Conservation (phyloP, 2,113 vertebrate species). For the Oncorhynchus kisutch region DNA sequence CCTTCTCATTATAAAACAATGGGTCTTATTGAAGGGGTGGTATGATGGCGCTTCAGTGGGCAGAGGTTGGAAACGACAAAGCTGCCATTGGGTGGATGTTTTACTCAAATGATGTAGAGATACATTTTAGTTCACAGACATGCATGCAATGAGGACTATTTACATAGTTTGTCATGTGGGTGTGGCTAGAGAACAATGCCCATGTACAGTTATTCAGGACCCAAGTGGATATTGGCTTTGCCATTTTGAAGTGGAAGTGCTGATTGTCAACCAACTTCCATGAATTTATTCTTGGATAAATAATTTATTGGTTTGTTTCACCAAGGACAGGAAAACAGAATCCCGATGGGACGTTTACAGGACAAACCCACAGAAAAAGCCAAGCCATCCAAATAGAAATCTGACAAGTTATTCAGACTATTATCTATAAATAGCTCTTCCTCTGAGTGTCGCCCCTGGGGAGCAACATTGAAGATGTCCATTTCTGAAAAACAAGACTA, state of each 20-base stretch:
- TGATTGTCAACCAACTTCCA: background rate
- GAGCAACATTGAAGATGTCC: slow-evolving; percentile 51
- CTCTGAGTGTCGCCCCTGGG: slow-evolving; percentile 39
- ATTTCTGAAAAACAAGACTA: slow-evolving; percentile 58
- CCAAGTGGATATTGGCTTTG: background rate
- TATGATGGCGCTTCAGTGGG: slow-evolving; percentile 35
- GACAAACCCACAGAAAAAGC: slow-evolving; percentile 13
- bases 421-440: slow-evolving; percentile 52
- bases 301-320: background rate
- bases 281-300: background rate
- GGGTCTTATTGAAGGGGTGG: slow-evolving; percentile 56
- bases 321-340: background rate
- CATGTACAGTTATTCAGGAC: background rate
- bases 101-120: slow-evolving; percentile 25
- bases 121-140: slow-evolving; percentile 22
- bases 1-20: slow-evolving; percentile 64
- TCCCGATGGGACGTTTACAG: background rate
- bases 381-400: slow-evolving; percentile 14
- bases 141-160: slow-evolving; percentile 15
- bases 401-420: slow-evolving; percentile 41
- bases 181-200: slow-evolving; percentile 16
- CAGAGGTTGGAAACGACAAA: slow-evolving; percentile 50
- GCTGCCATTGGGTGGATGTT: slow-evolving; percentile 25
- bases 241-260: background rate
- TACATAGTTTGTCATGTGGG: slow-evolving; percentile 1